phyloP scores from a whole-genome alignment of 2,797 vertebrate genomes.

The Gastrophryne carolinensis region DNA sequence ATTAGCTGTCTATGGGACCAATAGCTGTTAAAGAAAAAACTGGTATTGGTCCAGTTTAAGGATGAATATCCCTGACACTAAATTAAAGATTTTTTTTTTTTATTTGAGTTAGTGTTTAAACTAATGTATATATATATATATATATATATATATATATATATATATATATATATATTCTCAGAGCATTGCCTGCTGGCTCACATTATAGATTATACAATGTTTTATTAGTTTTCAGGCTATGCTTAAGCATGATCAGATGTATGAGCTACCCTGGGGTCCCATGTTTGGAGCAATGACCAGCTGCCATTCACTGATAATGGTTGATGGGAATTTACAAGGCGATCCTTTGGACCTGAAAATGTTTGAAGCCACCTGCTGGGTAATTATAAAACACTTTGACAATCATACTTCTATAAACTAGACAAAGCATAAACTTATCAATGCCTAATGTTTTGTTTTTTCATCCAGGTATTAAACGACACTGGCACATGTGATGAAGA shows the following conservation, averaged over 20 bases:
- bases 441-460: not conserved
- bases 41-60: too few relatives aligned
- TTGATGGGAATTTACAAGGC: conserved; percentile 64
- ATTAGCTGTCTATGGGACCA: too few relatives aligned
- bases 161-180: too few relatives aligned
- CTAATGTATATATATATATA: too few relatives aligned
- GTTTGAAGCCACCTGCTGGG: conserved; percentile 70
- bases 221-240: conserved; percentile 64
- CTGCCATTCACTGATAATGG: conserved; percentile 66
- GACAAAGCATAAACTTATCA: not conserved
- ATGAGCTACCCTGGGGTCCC: conserved; percentile 59
- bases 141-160: too few relatives aligned
- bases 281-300: conserved; percentile 58
- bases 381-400: conserved; percentile 50
- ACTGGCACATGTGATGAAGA: conserved; percentile 46
- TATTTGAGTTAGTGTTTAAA: too few relatives aligned
- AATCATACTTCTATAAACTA: not conserved
- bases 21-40: too few relatives aligned
- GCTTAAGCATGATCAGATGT: conserved; percentile 47
- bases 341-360: conserved; percentile 70
- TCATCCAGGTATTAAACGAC: conserved; percentile 63
- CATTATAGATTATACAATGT: not conserved
- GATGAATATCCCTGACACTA: too few relatives aligned
- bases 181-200: too few relatives aligned
- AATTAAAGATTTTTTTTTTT: too few relatives aligned